phyloP scores from a whole-genome alignment of 2,888 invertebrate genomes.

The Rhogogaster chlorosoma region DNA sequence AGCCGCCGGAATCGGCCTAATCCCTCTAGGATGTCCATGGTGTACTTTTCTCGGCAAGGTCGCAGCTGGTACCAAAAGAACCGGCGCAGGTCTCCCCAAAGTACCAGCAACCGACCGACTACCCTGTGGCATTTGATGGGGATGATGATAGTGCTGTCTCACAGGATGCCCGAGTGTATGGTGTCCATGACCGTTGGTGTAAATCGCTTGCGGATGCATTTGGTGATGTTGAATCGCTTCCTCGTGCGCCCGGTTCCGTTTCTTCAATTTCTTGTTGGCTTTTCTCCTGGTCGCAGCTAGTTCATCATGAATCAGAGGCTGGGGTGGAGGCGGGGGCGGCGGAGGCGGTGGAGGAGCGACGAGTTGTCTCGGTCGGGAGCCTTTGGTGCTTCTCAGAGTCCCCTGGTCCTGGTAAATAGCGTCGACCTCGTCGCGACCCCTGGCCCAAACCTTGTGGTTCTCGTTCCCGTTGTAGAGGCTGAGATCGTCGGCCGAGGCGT shows the following conservation, averaged over 20 bases:
- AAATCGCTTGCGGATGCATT: conserved; percentile 74
- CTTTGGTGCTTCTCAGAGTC: conserved; percentile 79
- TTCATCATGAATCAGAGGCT: conserved; percentile 72
- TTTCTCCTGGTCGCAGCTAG: conserved; percentile 69
- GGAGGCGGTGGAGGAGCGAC: conserved; percentile 92
- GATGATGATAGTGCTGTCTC: conserved; percentile 69
- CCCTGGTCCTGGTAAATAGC: conserved; percentile 83
- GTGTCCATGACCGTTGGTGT: conserved; percentile 74
- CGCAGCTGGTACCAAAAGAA: conserved; percentile 81
- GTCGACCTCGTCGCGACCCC: conserved; percentile 87
- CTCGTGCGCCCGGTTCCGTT: conserved; percentile 70
- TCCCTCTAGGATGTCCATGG: conserved; percentile 72
- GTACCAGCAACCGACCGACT: conserved; percentile 74
- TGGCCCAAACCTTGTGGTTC: conserved; percentile 96
- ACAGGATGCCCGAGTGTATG: conserved; percentile 75
- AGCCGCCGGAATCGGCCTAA: conserved; percentile 76
- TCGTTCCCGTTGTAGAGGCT: conserved; percentile 94
- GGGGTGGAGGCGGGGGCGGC: conserved; percentile 79
- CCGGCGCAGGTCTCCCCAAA: conserved; percentile 73
- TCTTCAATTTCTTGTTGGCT: conserved; percentile 71
- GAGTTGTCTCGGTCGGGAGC: conserved; percentile 89
- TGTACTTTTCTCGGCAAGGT: conserved; percentile 76
- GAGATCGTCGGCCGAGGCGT: conserved; percentile 84
- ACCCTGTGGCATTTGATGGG: conserved; percentile 70
- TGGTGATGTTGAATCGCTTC: conserved; percentile 71